phyloP scores from a whole-genome alignment of 1,140 invertebrate genomes.

The Vanessa atalanta region DNA sequence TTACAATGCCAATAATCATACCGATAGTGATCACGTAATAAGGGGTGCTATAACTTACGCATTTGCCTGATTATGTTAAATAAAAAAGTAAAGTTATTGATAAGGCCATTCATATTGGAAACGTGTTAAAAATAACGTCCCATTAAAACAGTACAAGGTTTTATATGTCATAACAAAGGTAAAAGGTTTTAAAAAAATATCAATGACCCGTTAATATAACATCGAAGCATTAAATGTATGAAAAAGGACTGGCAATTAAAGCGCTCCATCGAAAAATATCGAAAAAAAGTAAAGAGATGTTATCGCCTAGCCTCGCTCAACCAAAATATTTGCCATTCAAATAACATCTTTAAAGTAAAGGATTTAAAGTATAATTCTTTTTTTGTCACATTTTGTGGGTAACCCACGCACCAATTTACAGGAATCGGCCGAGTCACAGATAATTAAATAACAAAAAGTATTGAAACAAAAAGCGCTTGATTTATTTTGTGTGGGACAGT shows the following conservation, averaged over 20 bases:
- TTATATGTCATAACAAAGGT: slow-evolving; percentile 1
- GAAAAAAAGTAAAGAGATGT: slow-evolving; percentile 45
- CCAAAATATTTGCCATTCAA: slow-evolving; percentile 20
- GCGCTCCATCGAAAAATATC: slow-evolving; percentile 51
- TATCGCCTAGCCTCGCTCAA: slow-evolving; percentile 43
- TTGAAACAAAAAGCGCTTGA: slow-evolving; percentile 57
- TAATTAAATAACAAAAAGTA: slow-evolving; percentile 74
- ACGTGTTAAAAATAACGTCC: background rate
- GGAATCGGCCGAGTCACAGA: slow-evolving; percentile 59
- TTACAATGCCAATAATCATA: too few species aligned
- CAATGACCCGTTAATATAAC: slow-evolving; percentile 6
- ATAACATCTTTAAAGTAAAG: slow-evolving; percentile 25
- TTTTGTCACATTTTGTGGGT: slow-evolving; percentile 31
- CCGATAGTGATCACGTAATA: too few species aligned
- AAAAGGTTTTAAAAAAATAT: slow-evolving; percentile 4
- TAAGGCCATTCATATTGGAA: too few species aligned
- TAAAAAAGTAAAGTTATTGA: too few species aligned
- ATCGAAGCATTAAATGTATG: slow-evolving; percentile 27
- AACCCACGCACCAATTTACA: slow-evolving; percentile 61
- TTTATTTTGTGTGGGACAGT: slow-evolving; percentile 50
- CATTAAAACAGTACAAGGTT: background rate
- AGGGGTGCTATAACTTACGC: too few species aligned
- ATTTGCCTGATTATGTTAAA: too few species aligned
- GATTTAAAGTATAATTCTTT: slow-evolving; percentile 25
- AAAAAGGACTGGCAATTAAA: slow-evolving; percentile 52